Conservation (phyloP, 2,113 vertebrate species). For the Nothocercus julius region DNA sequence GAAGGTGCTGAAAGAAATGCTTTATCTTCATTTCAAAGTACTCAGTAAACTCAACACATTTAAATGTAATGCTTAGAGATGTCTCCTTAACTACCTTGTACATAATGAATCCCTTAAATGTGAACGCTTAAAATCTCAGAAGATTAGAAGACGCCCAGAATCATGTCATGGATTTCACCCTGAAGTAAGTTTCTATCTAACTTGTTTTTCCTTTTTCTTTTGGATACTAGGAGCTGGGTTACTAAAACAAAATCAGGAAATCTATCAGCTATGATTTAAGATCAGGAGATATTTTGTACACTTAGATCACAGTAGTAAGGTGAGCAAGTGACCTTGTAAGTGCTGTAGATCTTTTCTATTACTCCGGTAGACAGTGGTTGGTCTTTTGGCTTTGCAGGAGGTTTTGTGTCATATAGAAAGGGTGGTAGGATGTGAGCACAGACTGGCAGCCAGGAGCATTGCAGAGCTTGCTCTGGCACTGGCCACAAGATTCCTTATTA, state of each 20-base stretch:
- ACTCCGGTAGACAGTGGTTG: not conserved
- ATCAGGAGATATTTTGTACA: not conserved
- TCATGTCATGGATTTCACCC: constrained; percentile 97
- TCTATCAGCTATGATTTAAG: not conserved
- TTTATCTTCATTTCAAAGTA: not conserved
- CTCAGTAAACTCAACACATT: not conserved
- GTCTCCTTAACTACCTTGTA: constrained; percentile 87
- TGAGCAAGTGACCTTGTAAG: not conserved
- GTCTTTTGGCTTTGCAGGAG: not conserved
- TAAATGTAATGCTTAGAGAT: not conserved
- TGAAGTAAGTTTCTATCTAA: constrained; percentile 79
- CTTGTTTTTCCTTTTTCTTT: not conserved
- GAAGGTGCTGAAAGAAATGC: not conserved
- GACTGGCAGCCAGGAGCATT: not conserved
- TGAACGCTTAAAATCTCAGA: constrained; percentile 94
- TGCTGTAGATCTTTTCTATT: not conserved
- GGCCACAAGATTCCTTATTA: not conserved
- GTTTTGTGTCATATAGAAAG: not conserved
- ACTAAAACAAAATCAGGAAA: not conserved
- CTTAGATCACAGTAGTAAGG: not conserved
- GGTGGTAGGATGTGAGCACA: not conserved
- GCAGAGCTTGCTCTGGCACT: not conserved
- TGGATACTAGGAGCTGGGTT: not conserved
- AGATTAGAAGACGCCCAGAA: constrained; percentile 95
- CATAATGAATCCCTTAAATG: constrained; percentile 99